Conservation (phyloP, 1,140 invertebrate genomes). For the Brachionus calyciflorus region DNA sequence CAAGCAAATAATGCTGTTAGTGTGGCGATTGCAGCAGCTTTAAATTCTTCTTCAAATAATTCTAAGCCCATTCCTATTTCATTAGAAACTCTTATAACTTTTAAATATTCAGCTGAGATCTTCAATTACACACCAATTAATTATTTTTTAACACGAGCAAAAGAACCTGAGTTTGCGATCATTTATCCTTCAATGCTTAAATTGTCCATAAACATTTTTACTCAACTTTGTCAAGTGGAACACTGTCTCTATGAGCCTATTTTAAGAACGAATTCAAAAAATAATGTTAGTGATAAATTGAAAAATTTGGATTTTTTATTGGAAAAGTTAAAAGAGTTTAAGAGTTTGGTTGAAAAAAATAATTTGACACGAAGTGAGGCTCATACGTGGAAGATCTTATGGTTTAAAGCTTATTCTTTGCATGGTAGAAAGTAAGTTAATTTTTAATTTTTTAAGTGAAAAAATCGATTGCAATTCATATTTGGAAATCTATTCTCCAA, state of each 20-base stretch:
- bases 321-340: not conserved
- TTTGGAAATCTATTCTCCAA: no score
- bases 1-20: not conserved
- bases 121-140: slow-evolving; percentile 28
- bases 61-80: not conserved
- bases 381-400: slow-evolving; percentile 5
- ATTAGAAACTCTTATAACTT: slow-evolving; percentile 7
- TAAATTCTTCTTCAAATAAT: slow-evolving; percentile 1
- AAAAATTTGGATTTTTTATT: slow-evolving; percentile 26
- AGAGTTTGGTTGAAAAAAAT: not conserved
- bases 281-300: not conserved
- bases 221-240: slow-evolving; percentile 41
- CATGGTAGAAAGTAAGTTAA: slow-evolving; percentile 27
- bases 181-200: slow-evolving; percentile 22
- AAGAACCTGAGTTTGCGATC: not conserved
- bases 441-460: not conserved
- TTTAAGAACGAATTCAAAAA: not conserved
- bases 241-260: slow-evolving; percentile 20
- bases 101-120: slow-evolving; percentile 33
- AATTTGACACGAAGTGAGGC: slow-evolving; percentile 38
- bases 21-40: slow-evolving; percentile 31
- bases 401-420: slow-evolving; percentile 21
- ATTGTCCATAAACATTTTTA: slow-evolving; percentile 17
- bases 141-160: slow-evolving; percentile 5
- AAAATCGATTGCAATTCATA: no score